phyloP scores from a whole-genome alignment of 2,113 vertebrate genomes.

The Xiphophorus couchianus region DNA sequence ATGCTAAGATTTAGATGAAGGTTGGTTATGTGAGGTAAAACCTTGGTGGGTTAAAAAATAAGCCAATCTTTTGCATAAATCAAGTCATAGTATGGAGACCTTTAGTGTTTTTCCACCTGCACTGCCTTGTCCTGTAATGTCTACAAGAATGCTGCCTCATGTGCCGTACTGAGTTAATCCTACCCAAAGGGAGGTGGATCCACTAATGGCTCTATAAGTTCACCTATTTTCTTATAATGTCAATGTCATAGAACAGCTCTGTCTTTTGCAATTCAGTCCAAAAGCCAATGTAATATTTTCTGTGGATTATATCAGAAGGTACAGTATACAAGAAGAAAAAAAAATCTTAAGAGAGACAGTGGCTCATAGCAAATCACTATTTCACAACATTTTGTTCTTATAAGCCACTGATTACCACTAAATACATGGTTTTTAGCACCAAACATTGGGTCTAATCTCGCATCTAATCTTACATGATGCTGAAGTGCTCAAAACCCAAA shows the following conservation, averaged over 20 bases:
- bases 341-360: slow-evolving; percentile 19
- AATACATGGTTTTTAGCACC: slow-evolving; percentile 36
- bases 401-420: slow-evolving; percentile 42
- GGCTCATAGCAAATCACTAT: slow-evolving; percentile 29
- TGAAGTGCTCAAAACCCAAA: slow-evolving; percentile 15
- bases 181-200: slow-evolving; percentile 32
- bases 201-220: slow-evolving; percentile 23
- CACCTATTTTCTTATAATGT: slow-evolving; percentile 26
- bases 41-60: slow-evolving; percentile 2
- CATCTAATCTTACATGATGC: not conserved
- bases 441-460: slow-evolving; percentile 25
- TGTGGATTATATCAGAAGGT: slow-evolving; percentile 19
- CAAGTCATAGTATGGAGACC: slow-evolving; percentile 59
- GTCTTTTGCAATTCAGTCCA: slow-evolving; percentile 17
- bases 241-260: slow-evolving; percentile 20
- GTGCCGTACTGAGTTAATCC: slow-evolving; percentile 31
- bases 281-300: slow-evolving; percentile 46
- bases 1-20: not conserved
- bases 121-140: slow-evolving; percentile 56
- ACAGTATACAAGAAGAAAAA: not conserved
- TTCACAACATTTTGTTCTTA: slow-evolving; percentile 40
- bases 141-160: slow-evolving; percentile 71
- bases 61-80: slow-evolving; percentile 35
- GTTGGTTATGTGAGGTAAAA: slow-evolving; percentile 57
- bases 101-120: slow-evolving; percentile 60